These are phyloP conservation scores for Uropsilus gracilis DNA, from an alignment of 2,113 vertebrate genomes.

Conservation along the genomic window DNA sequence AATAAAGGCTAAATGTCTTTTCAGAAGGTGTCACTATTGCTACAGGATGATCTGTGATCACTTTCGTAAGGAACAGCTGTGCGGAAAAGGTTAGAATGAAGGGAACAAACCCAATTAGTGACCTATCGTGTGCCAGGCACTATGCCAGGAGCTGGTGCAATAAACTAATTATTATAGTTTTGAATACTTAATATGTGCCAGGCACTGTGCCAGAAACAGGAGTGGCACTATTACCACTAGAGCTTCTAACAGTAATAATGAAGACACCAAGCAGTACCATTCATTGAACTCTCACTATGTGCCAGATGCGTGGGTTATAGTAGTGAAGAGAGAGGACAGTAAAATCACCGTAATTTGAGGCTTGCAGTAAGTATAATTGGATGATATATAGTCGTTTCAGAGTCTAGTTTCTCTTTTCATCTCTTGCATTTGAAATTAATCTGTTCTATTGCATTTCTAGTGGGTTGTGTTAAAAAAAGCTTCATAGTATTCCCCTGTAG, in stretches of 20 bases:
- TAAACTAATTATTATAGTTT: constrained; percentile 51
- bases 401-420: constrained; percentile 19
- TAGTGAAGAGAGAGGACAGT: constrained; percentile 11
- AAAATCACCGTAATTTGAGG: constrained; percentile 31
- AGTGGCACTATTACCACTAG: not conserved
- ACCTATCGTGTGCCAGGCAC: constrained; percentile 6
- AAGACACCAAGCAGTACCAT: not conserved
- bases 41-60: not conserved
- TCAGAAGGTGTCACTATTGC: not conserved
- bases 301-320: constrained; percentile 21
- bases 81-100: not conserved
- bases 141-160: constrained; percentile 11
- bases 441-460: constrained; percentile 1
- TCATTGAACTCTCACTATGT: constrained; percentile 34
- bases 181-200: constrained; percentile 48
- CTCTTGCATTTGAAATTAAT: constrained; percentile 40
- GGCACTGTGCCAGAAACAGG: constrained; percentile 41
- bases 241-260: constrained; percentile 9
- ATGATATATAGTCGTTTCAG: not conserved
- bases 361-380: constrained; percentile 33
- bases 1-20: constrained; percentile 14
- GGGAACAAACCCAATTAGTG: not conserved
- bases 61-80: not conserved
- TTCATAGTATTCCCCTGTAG: not conserved
- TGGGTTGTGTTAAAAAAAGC: not conserved